A percentile compares a stretch with the other conserved stretches of the same genome.
Evolutionary conservation across 2,797 vertebrate genomes (phyloP).

Genomic region (Centroberyx gerrardi): DNA sequence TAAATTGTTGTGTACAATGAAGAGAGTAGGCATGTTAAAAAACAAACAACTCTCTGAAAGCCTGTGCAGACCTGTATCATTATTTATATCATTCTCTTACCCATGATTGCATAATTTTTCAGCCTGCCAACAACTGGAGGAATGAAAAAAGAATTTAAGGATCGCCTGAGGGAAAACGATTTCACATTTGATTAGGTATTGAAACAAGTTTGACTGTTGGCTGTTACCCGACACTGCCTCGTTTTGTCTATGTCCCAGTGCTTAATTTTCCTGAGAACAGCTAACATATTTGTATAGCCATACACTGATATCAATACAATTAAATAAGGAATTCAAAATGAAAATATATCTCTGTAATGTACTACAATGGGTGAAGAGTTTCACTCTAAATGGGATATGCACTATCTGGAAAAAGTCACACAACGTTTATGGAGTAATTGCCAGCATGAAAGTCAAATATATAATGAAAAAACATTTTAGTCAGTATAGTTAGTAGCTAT

Average conservation of each 20-base stretch:
- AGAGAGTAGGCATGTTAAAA: neutral
- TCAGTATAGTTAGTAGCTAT: no score
- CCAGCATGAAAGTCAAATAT: neutral
- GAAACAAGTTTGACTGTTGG: conserved; percentile 33
- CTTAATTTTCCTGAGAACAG: conserved; percentile 32
- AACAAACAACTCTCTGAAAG: no score
- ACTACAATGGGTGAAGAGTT: neutral
- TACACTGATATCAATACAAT: neutral
- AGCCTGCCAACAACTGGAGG: conserved; percentile 1
- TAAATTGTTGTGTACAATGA: neutral
- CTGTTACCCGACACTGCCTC: conserved; percentile 18
- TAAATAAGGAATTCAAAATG: neutral
- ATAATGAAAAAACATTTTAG: no score
- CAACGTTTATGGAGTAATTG: no score
- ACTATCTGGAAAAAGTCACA: no score
- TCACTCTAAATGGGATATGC: neutral
- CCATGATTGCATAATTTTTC: neutral
- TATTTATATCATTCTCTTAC: neutral
- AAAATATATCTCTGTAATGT: neutral
- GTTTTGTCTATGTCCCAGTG: conserved; percentile 11
- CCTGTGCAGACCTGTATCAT: no score
- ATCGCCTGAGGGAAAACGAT: neutral
- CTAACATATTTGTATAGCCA: conserved; percentile 16
- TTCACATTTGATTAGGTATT: conserved; percentile 38
- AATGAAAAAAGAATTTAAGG: conserved; percentile 20